A percentile compares a stretch with the other conserved stretches of the same genome.
Conservation (phyloP, 2,888 invertebrate species). For the Neoascia interrupta region DNA sequence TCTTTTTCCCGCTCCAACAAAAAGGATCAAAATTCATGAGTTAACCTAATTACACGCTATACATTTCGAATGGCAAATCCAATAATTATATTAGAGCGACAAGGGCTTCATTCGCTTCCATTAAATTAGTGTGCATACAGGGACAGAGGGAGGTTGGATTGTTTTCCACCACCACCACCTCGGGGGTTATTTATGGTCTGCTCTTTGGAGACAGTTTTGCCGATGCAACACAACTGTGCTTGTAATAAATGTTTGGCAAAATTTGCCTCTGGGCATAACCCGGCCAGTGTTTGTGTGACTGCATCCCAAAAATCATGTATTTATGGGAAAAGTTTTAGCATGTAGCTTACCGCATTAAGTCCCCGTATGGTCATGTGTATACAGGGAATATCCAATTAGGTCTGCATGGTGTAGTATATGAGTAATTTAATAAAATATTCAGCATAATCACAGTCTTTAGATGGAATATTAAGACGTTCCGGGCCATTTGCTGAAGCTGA, state of each 20-base stretch:
- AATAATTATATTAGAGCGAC: constrained; percentile 31
- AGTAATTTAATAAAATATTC: constrained; percentile 14
- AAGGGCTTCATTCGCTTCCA: constrained; percentile 33
- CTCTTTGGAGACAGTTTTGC: constrained; percentile 36
- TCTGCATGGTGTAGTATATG: background rate
- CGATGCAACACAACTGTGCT: constrained; percentile 31
- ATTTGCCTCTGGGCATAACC: constrained; percentile 29
- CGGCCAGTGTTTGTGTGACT: too few species aligned
- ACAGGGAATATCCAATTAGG: too few species aligned
- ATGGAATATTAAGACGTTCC: background rate
- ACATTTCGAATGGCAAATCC: constrained; percentile 46
- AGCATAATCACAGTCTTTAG: constrained; percentile 3
- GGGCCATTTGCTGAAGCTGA: constrained; percentile 1
- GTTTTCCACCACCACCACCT: constrained; percentile 9
- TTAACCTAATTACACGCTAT: constrained; percentile 50
- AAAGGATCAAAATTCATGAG: constrained; percentile 44
- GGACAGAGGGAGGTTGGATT: background rate
- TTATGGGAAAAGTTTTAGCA: constrained; percentile 14
- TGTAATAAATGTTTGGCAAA: constrained; percentile 27
- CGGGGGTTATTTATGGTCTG: constrained; percentile 49
- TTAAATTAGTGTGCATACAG: too few species aligned
- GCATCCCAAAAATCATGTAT: background rate
- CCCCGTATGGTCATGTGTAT: too few species aligned
- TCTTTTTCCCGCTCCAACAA: background rate
- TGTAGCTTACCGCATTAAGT: background rate